Percentiles rank a stretch among this genome's conserved stretches.
Evolutionary conservation across 2,888 invertebrate genomes (phyloP).

Genomic region (Nebria brevicollis): DNA sequence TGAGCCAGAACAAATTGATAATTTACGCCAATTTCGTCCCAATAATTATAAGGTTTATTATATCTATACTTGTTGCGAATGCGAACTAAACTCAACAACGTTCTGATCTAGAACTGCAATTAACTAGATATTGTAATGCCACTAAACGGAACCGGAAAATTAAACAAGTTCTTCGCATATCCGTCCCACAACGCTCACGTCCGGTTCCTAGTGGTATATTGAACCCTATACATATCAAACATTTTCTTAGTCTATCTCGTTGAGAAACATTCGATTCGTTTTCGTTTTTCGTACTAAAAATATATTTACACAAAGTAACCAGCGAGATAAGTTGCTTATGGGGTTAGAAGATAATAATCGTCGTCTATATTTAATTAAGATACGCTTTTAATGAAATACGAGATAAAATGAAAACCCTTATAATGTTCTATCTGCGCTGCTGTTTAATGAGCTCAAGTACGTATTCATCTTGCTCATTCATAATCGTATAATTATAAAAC

Average conservation of each 20-base stretch:
- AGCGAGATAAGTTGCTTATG: neutral
- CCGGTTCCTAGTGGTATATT: too few species aligned
- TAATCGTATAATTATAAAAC: neutral
- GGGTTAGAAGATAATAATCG: constrained; percentile 6
- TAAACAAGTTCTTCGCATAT: constrained; percentile 10
- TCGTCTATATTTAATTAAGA: constrained; percentile 10
- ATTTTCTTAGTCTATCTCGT: too few species aligned
- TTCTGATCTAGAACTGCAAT: too few species aligned
- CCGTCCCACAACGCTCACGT: neutral
- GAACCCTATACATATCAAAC: too few species aligned
- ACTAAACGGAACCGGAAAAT: constrained; percentile 9
- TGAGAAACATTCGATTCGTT: too few species aligned
- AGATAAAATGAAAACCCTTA: constrained; percentile 5
- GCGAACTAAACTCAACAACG: too few species aligned
- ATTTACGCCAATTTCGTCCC: too few species aligned
- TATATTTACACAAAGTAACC: too few species aligned
- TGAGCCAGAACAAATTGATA: too few species aligned
- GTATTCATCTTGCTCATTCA: neutral
- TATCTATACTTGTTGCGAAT: too few species aligned
- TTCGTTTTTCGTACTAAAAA: too few species aligned
- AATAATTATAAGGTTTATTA: too few species aligned
- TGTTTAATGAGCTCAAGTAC: neutral
- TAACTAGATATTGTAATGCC: neutral
- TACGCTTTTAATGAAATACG: constrained; percentile 10
- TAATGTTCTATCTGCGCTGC: neutral